Percentiles rank a stretch among this genome's conserved stretches.
Evolutionary conservation across 2,797 vertebrate genomes (phyloP).

Genomic region (Macrochelys suwanniensis): DNA sequence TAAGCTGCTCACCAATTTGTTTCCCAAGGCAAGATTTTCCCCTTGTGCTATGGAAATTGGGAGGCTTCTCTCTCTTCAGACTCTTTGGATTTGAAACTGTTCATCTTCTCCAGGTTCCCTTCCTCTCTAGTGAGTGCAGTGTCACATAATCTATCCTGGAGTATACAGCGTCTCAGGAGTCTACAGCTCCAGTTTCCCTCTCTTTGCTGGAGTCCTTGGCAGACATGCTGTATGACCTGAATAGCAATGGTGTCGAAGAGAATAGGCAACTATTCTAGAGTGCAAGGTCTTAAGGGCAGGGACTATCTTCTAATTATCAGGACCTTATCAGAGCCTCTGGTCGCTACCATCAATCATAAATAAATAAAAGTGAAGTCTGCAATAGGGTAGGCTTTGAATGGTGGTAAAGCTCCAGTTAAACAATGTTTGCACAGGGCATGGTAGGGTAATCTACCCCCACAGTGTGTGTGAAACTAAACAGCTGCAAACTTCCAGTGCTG

Average conservation of each 20-base stretch:
- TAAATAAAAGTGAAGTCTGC: background rate
- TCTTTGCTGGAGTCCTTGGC: background rate
- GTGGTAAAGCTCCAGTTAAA: background rate
- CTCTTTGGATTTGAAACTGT: constrained; percentile 27
- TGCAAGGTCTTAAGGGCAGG: background rate
- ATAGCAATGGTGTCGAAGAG: background rate
- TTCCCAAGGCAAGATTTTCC: constrained; percentile 26
- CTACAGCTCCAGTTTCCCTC: background rate
- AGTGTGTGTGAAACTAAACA: background rate
- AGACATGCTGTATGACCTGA: background rate
- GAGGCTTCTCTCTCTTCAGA: constrained; percentile 19
- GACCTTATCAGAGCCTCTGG: background rate
- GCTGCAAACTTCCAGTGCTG: background rate
- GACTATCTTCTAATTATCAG: background rate
- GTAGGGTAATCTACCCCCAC: background rate
- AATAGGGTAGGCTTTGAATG: background rate
- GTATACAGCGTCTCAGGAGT: background rate
- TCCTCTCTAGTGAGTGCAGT: constrained; percentile 15
- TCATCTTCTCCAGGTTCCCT: background rate
- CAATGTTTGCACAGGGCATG: background rate
- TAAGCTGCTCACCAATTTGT: constrained; percentile 33
- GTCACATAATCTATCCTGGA: background rate
- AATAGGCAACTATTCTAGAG: background rate
- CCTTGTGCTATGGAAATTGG: constrained; percentile 27
- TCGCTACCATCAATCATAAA: constrained; percentile 5